Conservation (phyloP, 2,797 vertebrate species). For the Streptopelia turtur region DNA sequence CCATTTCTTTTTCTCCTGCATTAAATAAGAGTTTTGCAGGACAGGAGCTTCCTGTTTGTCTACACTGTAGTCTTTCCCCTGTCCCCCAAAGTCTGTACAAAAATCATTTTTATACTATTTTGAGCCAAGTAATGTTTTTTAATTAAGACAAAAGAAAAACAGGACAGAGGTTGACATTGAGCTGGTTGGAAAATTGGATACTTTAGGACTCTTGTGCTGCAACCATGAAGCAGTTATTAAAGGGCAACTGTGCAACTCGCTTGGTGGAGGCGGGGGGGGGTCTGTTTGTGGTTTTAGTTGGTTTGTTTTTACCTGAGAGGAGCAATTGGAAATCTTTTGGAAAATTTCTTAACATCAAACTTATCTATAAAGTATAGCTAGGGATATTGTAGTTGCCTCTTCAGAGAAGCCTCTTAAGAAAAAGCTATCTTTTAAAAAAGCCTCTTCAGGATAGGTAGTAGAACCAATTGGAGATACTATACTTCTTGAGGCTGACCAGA, state of each 20-base stretch:
- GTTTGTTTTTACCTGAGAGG: neutral
- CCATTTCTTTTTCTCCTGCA: neutral
- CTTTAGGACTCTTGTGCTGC: neutral
- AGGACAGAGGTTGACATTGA: neutral
- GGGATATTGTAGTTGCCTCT: neutral
- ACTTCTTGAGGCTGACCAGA: neutral
- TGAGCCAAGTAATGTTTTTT: neutral
- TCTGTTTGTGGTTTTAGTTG: too few species aligned
- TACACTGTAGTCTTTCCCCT: neutral
- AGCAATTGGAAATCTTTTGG: neutral
- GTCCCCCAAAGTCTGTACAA: neutral
- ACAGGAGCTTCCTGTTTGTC: conserved; percentile 4
- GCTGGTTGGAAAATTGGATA: neutral
- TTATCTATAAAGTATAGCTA: neutral
- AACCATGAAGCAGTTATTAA: neutral
- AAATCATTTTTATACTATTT: neutral
- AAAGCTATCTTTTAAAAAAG: neutral
- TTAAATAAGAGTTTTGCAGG: neutral
- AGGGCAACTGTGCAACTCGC: neutral
- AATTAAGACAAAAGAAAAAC: neutral
- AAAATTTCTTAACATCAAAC: neutral
- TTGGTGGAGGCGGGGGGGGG: too few species aligned
- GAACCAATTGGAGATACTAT: neutral
- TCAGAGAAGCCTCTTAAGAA: neutral
- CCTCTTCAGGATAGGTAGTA: neutral